Conservation (phyloP, 1,140 invertebrate genomes). For the Drosophila santomea region DNA sequence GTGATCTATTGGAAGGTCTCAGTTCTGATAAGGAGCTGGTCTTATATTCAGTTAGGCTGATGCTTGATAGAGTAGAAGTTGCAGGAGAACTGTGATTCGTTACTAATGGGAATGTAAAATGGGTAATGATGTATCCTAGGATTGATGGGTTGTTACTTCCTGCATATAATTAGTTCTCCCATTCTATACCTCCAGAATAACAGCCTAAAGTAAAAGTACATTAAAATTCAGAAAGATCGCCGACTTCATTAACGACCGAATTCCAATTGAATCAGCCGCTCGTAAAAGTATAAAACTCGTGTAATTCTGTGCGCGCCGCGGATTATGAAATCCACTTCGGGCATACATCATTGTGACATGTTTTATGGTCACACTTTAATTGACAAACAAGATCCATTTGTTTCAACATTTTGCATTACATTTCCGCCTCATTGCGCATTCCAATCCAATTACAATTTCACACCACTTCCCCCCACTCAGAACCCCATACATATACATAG, state of each 20-base stretch:
- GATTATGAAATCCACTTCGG: constrained; percentile 46
- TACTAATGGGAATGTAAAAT: too few species aligned
- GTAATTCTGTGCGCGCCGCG: constrained; percentile 19
- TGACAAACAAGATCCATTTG: constrained; percentile 54
- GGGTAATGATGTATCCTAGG: not conserved
- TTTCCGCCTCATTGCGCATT: constrained; percentile 71
- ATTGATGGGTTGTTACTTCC: not conserved
- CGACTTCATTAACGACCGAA: constrained; percentile 18
- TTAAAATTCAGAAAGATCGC: not conserved
- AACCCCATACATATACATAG: not conserved
- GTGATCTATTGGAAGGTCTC: constrained; percentile 8
- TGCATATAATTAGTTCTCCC: too few species aligned
- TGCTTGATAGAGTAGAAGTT: not conserved
- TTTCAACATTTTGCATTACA: constrained; percentile 65
- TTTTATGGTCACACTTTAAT: constrained; percentile 61
- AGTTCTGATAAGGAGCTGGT: constrained; percentile 13
- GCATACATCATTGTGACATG: constrained; percentile 50
- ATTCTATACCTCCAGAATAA: not conserved
- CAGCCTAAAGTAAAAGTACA: too few species aligned
- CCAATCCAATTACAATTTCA: constrained; percentile 76
- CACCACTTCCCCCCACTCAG: constrained; percentile 28
- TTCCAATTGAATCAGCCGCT: constrained; percentile 29
- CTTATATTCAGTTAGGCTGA: not conserved
- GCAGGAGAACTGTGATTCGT: too few species aligned
- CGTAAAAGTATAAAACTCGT: constrained; percentile 35